phyloP scores from a whole-genome alignment of 2,888 invertebrate genomes.

The Aporophyla lueneburgensis region DNA sequence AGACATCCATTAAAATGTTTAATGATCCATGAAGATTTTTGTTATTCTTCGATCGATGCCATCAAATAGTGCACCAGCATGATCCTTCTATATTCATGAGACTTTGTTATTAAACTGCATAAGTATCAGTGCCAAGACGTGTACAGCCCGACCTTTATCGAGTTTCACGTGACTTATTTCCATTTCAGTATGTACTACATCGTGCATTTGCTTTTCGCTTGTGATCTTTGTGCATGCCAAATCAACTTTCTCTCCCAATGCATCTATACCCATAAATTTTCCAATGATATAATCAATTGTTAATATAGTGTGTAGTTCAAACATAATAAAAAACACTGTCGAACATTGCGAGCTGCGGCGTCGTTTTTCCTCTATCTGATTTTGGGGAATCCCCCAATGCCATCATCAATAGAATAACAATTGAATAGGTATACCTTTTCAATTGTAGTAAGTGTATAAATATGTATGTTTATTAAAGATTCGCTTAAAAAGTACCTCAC shows the following conservation, averaged over 20 bases:
- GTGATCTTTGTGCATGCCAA: slow-evolving; percentile 78
- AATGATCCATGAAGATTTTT: slow-evolving; percentile 60
- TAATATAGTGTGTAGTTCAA: background rate
- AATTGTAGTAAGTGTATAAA: too few species aligned
- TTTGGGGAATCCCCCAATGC: slow-evolving; percentile 14
- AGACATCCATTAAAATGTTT: slow-evolving; percentile 61
- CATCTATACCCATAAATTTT: slow-evolving; percentile 73
- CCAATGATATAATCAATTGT: slow-evolving; percentile 42
- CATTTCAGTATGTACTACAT: slow-evolving; percentile 69
- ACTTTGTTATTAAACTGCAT: slow-evolving; percentile 67
- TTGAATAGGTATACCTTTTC: background rate
- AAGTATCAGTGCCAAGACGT: slow-evolving; percentile 72
- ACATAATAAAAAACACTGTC: background rate
- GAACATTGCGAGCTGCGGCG: slow-evolving; percentile 7
- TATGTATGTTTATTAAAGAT: background rate
- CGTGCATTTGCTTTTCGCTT: slow-evolving; percentile 75
- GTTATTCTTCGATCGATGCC: slow-evolving; percentile 49
- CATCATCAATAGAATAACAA: slow-evolving; percentile 21
- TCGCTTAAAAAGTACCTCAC: background rate
- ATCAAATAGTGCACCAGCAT: slow-evolving; percentile 40
- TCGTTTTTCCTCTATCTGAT: background rate
- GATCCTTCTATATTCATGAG: slow-evolving; percentile 54
- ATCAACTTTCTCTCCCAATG: slow-evolving; percentile 79
- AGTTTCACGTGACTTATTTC: slow-evolving; percentile 73
- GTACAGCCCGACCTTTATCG: slow-evolving; percentile 70